Evolutionary conservation across 2,888 invertebrate species (phyloP).

Genomic region (Muschampia plurimacula): DNA sequence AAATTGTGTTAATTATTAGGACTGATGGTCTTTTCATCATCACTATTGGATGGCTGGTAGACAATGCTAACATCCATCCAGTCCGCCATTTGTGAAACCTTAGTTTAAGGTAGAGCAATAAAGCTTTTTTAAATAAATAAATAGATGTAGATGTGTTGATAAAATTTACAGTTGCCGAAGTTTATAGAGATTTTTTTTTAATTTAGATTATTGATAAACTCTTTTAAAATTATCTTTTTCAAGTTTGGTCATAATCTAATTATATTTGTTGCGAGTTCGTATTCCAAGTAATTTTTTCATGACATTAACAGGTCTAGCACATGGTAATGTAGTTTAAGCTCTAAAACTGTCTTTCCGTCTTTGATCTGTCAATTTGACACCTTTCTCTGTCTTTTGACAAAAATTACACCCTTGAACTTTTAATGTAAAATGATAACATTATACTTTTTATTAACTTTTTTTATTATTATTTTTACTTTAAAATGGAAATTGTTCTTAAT

Average conservation of each 20-base stretch:
- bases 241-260: too few species aligned
- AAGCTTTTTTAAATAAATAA: not conserved
- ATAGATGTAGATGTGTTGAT: not conserved
- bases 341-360: not conserved
- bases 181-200: not conserved
- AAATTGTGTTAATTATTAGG: too few species aligned
- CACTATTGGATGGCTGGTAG: too few species aligned
- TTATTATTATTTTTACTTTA: not conserved
- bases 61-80: too few species aligned
- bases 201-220: too few species aligned
- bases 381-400: not conserved
- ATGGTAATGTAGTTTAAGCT: constrained; percentile 54
- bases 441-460: not conserved
- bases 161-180: not conserved
- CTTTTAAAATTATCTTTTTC: too few species aligned
- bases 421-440: not conserved
- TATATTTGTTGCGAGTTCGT: too few species aligned
- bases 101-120: too few species aligned
- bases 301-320: constrained; percentile 36
- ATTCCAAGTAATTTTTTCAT: not conserved
- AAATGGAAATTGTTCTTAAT: not conserved
- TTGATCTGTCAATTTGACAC: constrained; percentile 3
- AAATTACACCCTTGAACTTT: not conserved
- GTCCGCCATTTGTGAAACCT: too few species aligned
- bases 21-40: too few species aligned